Evolutionary conservation across 1,140 invertebrate species (phyloP), one percentile per base, ranked within the genome.

Genomic region (Notospermus geniculatus): DNA sequence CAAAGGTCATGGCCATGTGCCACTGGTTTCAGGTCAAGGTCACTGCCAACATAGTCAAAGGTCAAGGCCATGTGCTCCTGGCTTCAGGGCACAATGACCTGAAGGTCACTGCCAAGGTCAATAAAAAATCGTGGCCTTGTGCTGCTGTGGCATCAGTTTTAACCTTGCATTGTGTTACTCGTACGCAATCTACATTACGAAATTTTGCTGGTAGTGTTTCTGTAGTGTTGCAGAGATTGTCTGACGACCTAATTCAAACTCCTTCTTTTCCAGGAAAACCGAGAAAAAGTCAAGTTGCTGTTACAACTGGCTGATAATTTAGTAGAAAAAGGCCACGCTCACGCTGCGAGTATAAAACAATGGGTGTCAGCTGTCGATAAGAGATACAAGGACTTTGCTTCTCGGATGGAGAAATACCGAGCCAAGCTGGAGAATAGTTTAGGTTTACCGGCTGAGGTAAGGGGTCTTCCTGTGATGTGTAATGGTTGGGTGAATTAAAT

Each of bases 331-430:
- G 93, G 94, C 1, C 94, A 97, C 81, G 90, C 73, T 22, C 95
- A 98, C 80, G 93, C 93, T 11, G 87, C 87, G 54, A 89, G 90
- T 62, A 97, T 98, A 64, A 94, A 94, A 75, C 90, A 93, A 68
- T 97, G 94, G 87, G 93, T 97, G 22, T 89, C 91, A 2, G 91
- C 91, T 53, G 94, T 97, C 9, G 94, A 97, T 81, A 90, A 93
- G 71, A 87, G 91, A 67, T 97, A 96, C 82, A 96, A 96, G 75
- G 93, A 97, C 73, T 98, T 97, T 72, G 93, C 91, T 71, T 89
- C 89, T 69, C 88, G 93, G 45, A 95, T 97, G 91, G 94, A 97
- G 74, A 88, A 89, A 71, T 94, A 94, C 75, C 67, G 80, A 30
- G 64, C 73, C 25, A 77, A 81, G 64, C 68, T 84, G n/a, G 82